Base-by-base conservation (phyloP, 2,797 vertebrate genomes). In the Cuniculus paca region DNA sequence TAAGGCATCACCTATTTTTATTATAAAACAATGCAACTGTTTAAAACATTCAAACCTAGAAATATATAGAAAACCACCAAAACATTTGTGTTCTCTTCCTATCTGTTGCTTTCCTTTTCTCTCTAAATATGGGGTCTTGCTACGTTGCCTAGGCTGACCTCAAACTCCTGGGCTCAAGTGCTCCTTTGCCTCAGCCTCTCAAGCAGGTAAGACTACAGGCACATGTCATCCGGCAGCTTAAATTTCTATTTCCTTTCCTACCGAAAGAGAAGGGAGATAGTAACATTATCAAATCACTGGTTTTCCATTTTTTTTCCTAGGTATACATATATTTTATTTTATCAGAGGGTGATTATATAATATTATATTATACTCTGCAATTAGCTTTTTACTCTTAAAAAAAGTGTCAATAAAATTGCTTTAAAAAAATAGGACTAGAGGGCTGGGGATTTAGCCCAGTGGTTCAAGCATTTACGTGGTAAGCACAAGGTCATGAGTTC, bases 1-100 rank as follows among this genome's bases (percentile, higher is more conserved):
- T 72, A 92, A 63, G 16, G 24, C 83, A 42, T 63, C 6, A 72
- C 5, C 31, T 52, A 52, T 50, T 86, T 93, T 94, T n/a, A 93
- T 72, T 83, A 91, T 60, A 88, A 96, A 94, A 58, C 7, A 50
- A 34, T 26, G 12, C 31, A 34, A 85, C 78, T 70, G 19, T 74
- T 88, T 94, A 72, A 70, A 93, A 96, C 80, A 93, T 54, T 95
- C 22, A 72, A 50, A 70, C 74, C 19, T 36, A 91, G 24, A 91
- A 50, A 93, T 56, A 34, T 22, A 79, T 10, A 54, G 14, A 60
- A 50, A 95, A 36, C 2, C 9, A 16, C n/a, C 6, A 13, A 72
- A 83, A 65, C 12, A 54, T 20, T 31, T 52, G 22, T 50, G 48
- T 52, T 12, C 75, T 78, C 31, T 78, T 11, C 26, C 1, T 70